phyloP scores from a whole-genome alignment of 2,888 invertebrate species.

The Congeria kusceri region DNA sequence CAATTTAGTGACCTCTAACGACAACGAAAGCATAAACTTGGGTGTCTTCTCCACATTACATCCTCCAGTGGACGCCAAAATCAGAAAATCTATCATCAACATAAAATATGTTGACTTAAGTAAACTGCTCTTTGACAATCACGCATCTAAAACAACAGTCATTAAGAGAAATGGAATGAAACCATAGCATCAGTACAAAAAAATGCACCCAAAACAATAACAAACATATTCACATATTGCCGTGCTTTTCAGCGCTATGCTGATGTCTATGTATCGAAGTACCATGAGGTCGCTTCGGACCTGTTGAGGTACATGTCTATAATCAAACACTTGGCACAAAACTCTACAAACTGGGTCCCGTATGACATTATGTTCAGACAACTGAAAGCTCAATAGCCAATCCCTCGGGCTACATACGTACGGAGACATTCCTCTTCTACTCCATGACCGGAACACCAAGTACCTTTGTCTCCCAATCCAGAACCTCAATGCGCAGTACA shows the following conservation, averaged over 20 bases:
- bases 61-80: no score
- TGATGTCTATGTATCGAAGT: not conserved
- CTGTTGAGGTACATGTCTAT: conserved; percentile 18
- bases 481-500: no score
- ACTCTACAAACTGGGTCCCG: not conserved
- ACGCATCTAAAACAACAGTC: not conserved
- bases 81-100: no score
- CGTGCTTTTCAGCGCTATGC: not conserved
- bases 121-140: no score
- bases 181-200: not conserved
- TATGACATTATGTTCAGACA: conserved; percentile 26
- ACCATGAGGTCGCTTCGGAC: not conserved
- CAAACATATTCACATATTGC: not conserved
- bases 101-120: no score
- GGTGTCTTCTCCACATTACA: no score
- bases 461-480: no score
- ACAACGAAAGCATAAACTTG: no score
- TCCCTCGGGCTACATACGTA: conserved; percentile 15
- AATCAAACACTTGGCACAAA: conserved; percentile 7
- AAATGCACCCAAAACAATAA: not conserved
- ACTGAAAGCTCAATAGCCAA: not conserved
- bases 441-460: no score
- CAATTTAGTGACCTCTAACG: no score
- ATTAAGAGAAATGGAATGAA: not conserved
- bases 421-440: not conserved